Percentiles rank a stretch among this genome's conserved stretches.
Evolutionary conservation across 2,797 vertebrate genomes (phyloP).

Genomic region (Oreonectes daqikongensis): DNA sequence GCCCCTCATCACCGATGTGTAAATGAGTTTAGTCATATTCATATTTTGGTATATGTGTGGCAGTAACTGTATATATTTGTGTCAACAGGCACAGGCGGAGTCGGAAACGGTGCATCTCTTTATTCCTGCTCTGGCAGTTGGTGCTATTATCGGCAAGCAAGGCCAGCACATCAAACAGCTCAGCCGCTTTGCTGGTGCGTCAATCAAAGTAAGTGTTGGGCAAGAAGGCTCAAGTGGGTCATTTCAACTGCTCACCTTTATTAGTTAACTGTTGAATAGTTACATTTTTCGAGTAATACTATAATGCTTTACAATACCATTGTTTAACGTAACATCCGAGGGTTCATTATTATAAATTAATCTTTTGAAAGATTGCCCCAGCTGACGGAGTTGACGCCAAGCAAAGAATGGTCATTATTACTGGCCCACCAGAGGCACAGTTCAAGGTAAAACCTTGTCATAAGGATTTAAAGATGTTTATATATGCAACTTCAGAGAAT

Average conservation of each 20-base stretch:
- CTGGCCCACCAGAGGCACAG: conserved; percentile 97
- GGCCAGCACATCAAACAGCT: conserved; percentile 99
- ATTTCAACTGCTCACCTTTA: not conserved
- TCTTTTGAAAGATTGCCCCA: conserved; percentile 87
- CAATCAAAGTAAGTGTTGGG: conserved; percentile 88
- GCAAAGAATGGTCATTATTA: conserved; percentile 95
- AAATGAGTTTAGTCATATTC: not conserved
- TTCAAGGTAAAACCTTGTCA: conserved; percentile 85
- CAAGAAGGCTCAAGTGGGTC: not conserved
- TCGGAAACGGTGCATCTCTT: conserved; percentile 97
- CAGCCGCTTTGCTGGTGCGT: conserved; percentile 95
- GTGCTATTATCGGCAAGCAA: conserved; percentile 98
- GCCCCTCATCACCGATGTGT: not conserved
- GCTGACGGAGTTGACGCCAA: conserved; percentile 93
- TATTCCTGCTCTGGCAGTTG: conserved; percentile 95
- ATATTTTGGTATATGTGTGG: too few species aligned
- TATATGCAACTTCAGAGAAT: not conserved
- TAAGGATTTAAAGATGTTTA: not conserved
- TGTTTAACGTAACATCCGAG: too few species aligned
- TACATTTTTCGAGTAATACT: too few species aligned
- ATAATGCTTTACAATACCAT: too few species aligned
- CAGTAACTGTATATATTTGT: too few species aligned
- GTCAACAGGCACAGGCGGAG: conserved; percentile 85
- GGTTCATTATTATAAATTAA: too few species aligned
- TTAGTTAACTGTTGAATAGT: too few species aligned